Conservation (phyloP, 1,140 invertebrate species). For the Thaumatotibia leucotreta region DNA sequence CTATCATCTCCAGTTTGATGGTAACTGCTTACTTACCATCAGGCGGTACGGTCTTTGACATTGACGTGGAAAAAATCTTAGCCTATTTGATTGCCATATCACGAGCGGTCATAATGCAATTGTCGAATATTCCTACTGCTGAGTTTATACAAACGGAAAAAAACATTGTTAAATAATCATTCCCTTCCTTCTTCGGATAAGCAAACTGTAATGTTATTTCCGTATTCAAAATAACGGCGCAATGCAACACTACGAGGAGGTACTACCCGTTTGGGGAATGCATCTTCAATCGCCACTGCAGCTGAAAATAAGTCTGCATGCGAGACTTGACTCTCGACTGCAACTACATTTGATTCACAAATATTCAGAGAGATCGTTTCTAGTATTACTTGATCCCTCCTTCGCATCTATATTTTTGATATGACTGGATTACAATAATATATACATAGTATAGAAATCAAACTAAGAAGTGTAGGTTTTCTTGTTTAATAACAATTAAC, state of each 20-base stretch:
- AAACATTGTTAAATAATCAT: neutral
- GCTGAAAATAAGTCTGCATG: slow-evolving; percentile 10
- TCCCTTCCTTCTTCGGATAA: neutral
- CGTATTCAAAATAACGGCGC: neutral
- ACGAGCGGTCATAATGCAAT: neutral
- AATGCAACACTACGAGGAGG: neutral
- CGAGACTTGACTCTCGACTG: neutral
- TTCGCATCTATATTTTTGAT: too few species aligned
- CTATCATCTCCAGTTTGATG: too few species aligned
- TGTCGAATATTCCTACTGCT: neutral
- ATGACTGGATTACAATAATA: too few species aligned
- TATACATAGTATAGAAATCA: too few species aligned
- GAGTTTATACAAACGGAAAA: too few species aligned
- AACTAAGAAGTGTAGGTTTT: too few species aligned
- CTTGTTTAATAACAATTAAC: too few species aligned
- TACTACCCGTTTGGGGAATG: neutral
- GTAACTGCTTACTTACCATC: too few species aligned
- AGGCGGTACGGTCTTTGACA: too few species aligned
- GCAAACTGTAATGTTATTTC: neutral
- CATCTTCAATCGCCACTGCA: neutral
- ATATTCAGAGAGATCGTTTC: neutral
- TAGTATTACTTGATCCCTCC: neutral
- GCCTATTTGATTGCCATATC: neutral
- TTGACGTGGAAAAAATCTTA: too few species aligned
- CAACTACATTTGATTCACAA: neutral